Evolutionary conservation across 1,140 invertebrate genomes (phyloP).

Genomic region (Zeugodacus cucurbitae): DNA sequence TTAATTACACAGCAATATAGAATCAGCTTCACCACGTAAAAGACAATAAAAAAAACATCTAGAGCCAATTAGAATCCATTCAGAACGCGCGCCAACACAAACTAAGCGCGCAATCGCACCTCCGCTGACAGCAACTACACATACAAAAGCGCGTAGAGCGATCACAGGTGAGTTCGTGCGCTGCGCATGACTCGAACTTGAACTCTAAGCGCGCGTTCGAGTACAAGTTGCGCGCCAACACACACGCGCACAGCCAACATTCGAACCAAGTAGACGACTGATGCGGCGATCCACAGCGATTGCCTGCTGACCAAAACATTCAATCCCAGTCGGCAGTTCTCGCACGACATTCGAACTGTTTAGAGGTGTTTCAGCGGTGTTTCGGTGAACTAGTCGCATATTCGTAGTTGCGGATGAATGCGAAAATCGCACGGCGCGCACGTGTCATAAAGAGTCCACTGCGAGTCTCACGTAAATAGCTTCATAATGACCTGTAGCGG

Average conservation of each 20-base stretch:
- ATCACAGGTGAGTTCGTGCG: slow-evolving; percentile 21
- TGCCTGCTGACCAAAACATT: slow-evolving; percentile 23
- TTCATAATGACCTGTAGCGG: neutral
- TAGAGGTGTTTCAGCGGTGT: neutral
- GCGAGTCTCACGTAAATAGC: neutral
- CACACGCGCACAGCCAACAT: neutral
- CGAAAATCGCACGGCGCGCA: neutral
- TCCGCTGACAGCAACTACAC: neutral
- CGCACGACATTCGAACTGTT: slow-evolving; percentile 21
- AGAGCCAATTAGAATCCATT: slow-evolving; percentile 24
- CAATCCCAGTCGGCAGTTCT: neutral
- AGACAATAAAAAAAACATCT: neutral
- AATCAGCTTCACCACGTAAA: neutral
- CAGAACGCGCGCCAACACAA: neutral
- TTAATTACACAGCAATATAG: neutral
- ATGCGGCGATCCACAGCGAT: neutral
- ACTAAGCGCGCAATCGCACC: neutral
- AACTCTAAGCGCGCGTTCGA: slow-evolving; percentile 9
- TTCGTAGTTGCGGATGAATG: neutral
- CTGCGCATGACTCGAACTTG: slow-evolving; percentile 37
- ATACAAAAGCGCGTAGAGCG: neutral
- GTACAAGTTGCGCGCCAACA: neutral
- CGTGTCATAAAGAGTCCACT: neutral
- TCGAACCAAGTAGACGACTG: neutral
- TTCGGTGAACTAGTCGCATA: neutral